phyloP scores from a whole-genome alignment of 2,797 vertebrate genomes.

The Trematomus bernacchii region DNA sequence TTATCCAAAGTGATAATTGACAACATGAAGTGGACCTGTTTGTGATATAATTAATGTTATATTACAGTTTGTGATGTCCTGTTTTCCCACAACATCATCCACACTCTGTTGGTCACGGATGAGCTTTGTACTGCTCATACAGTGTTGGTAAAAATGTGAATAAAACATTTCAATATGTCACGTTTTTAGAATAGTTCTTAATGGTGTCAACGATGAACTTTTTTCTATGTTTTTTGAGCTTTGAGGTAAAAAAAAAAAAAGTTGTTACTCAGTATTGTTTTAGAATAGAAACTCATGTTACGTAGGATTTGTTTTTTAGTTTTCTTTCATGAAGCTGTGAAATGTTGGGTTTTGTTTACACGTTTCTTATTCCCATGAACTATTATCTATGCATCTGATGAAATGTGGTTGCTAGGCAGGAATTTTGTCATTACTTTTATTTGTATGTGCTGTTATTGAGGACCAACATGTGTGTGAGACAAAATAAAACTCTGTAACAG shows the following conservation, averaged over 20 bases:
- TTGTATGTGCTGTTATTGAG: conserved; percentile 16
- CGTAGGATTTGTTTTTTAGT: background rate
- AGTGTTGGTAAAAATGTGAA: too few species aligned
- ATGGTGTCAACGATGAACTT: background rate
- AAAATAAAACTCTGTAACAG: conserved; percentile 28
- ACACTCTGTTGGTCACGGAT: too few species aligned
- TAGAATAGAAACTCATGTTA: background rate
- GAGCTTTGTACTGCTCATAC: too few species aligned
- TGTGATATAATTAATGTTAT: too few species aligned
- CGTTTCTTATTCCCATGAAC: conserved; percentile 13
- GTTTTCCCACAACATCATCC: too few species aligned
- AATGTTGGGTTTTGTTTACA: conserved; percentile 36
- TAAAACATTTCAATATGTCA: too few species aligned
- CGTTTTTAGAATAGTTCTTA: too few species aligned
- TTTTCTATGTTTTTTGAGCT: background rate
- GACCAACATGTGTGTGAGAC: conserved; percentile 6
- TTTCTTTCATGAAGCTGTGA: conserved; percentile 39
- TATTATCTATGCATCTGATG: conserved; percentile 38
- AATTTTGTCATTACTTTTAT: background rate
- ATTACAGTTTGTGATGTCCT: too few species aligned
- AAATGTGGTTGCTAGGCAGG: background rate
- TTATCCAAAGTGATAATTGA: too few species aligned
- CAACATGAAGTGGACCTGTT: too few species aligned
- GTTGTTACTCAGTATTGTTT: background rate
- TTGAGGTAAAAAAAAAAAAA: background rate